Base-by-base conservation (phyloP, 2,888 invertebrate species). In the Aspidiotus rigidus region DNA sequence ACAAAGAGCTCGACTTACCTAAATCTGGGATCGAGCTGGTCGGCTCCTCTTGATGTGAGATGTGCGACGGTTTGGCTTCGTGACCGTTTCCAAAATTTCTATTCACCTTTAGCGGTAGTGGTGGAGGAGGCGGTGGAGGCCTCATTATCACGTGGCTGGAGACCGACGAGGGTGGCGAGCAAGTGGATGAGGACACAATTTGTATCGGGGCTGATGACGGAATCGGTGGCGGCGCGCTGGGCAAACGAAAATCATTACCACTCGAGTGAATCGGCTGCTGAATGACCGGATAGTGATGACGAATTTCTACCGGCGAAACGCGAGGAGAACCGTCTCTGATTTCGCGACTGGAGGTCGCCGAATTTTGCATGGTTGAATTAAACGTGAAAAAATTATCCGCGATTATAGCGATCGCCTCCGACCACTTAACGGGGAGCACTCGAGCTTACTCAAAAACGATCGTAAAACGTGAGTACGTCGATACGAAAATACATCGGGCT, bases 131-230 rank as follows among this genome's bases (percentile, higher is more conserved):
- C 63, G 62, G 44, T 39, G 72, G 55, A 13, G 71, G 44, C 54
- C 70, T 44, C 63, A 63, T 61, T 17, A 69, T 69, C 7, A 69
- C 28, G 39, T 62, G 62, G 60, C 69, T 62, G 44, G 67, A 60
- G 16, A 41, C 79, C 70, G 78, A 78, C 79, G 75, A 77, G 75
- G 75, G 75, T 59, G 72, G 70, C 64, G 70, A 72, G 64, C 72
- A 71, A 70, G 72, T 72, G 75, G 75, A 75, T 76, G 76, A 76
- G 75, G 74, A 75, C 71, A 72, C 74, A 71, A 74, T 66, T 28
- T 66, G 66, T 3, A 54, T 40, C 17, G 66, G 17, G 15, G 66
- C 66, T 39, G 63, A 11, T 2, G 49, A 13, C 28, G 1, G 28
- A 28, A 28, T 28, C 49, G 49, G 11, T 8, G 59, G 28, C 16